Conservation (phyloP, 2,888 invertebrate genomes). For the Anthoptus insignis region DNA sequence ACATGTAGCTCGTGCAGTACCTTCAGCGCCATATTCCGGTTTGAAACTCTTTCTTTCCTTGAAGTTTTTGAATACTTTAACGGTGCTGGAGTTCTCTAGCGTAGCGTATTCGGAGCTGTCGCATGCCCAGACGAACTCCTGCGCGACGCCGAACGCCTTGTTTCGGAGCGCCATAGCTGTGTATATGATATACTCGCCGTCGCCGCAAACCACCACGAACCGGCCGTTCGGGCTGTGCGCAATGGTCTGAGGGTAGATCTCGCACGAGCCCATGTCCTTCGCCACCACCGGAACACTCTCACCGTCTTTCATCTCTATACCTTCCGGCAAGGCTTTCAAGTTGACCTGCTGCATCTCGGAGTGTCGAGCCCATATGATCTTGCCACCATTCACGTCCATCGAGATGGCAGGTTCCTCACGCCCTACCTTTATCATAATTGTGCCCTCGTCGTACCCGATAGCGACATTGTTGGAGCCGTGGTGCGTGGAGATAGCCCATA, state of each 20-base stretch:
- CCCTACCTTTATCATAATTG: slow-evolving; percentile 98
- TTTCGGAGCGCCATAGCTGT: slow-evolving; percentile 99
- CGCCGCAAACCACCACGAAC: slow-evolving; percentile 98
- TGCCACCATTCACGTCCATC: slow-evolving; percentile 99
- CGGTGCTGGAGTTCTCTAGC: slow-evolving; percentile 95
- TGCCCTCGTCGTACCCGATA: slow-evolving; percentile 98
- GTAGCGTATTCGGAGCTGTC: slow-evolving; percentile 98
- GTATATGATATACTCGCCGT: slow-evolving; percentile 99
- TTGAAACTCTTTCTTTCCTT: slow-evolving; percentile 98
- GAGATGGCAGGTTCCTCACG: slow-evolving; percentile 99
- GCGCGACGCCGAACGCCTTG: slow-evolving; percentile 99
- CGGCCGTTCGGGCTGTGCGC: slow-evolving; percentile 99
- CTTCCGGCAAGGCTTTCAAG: slow-evolving; percentile 94
- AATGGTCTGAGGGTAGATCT: slow-evolving; percentile 99
- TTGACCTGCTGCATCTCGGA: slow-evolving; percentile 99
- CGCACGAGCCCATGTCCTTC: slow-evolving; percentile 99
- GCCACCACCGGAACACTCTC: slow-evolving; percentile 97
- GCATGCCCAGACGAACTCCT: slow-evolving; percentile 99
- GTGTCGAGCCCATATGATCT: slow-evolving; percentile 99
- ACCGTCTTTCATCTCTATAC: slow-evolving; percentile 94
- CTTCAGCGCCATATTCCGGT: slow-evolving; percentile 98
- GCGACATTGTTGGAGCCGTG: slow-evolving; percentile 98
- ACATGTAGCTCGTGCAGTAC: no score
- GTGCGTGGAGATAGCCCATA: slow-evolving; percentile 98
- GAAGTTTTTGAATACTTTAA: slow-evolving; percentile 99